Evolutionary conservation across 2,888 invertebrate genomes (phyloP), one percentile per base, ranked within the genome.

Genomic region (Hirtodrosophila alboralis): DNA sequence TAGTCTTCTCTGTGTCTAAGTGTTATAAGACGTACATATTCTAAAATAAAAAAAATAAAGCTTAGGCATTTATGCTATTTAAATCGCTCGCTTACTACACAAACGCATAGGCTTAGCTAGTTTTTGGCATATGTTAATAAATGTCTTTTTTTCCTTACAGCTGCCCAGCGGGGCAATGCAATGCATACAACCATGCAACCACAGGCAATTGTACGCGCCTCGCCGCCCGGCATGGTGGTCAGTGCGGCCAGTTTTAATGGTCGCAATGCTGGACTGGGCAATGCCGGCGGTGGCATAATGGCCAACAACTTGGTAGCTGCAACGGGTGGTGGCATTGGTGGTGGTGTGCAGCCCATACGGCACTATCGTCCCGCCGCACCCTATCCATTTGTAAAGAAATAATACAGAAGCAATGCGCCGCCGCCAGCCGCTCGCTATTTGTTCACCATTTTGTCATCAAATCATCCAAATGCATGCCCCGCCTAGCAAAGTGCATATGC

Each of bases 361-460:
- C 84, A 89, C 53, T 89, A 88, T 74, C 88, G 89, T 66, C 73
- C 86, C 73, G 72, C 81, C 60, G 79, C 87, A 59, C 76, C 90
- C 38, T 90, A 89, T 81, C 87, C 88, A 57, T 89, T 87, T 75
- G 83, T 88, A 37, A 89, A 89, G 67, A 88, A 88, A 88, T 88
- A 88, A 88, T 87, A 83, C 56, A 86, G 72, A 86, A 66, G 71
- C 58, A 54, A 59, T 78, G 73, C 62, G 72, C 75, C 60, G 72
- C 75, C 60, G 56, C 48, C 73, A 65, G 72, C 84, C 79, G 79
- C 63, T 79, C 65, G 84, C 70, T 85, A 69, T 76, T 86, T 84
- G 70, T 79, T 84, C 66, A 84, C 69, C 83, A 53, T 75, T 38
- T 49, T 72, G 44, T 69, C 66, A 56, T 61, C 68, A 49, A 44